phyloP scores from a whole-genome alignment of 2,797 vertebrate species.

The Sebastes diaconus region DNA sequence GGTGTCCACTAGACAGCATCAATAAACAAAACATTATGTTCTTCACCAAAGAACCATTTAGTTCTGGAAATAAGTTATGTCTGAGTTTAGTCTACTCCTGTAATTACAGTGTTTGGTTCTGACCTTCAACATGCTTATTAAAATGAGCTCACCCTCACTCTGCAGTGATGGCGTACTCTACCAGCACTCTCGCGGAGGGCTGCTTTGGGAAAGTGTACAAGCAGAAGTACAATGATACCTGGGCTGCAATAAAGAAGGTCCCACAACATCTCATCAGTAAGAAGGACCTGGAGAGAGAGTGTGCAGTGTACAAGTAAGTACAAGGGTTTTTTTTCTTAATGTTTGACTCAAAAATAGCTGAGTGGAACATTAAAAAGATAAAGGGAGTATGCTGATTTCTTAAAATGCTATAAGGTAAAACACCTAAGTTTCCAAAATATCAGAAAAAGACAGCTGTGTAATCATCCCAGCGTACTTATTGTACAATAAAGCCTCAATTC shows the following conservation, averaged over 20 bases:
- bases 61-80: background rate
- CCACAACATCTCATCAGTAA: constrained; percentile 58
- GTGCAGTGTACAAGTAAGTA: constrained; percentile 79
- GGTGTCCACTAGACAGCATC: background rate
- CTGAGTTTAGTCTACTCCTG: background rate
- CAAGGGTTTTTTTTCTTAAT: background rate
- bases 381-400: background rate
- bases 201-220: constrained; percentile 83
- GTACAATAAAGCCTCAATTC: background rate
- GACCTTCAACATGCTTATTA: background rate
- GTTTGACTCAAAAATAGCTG: background rate
- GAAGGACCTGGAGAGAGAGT: constrained; percentile 78
- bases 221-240: constrained; percentile 73
- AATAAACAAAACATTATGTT: background rate
- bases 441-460: background rate
- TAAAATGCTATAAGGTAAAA: background rate
- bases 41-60: background rate
- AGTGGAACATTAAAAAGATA: background rate
- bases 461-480: background rate
- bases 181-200: constrained; percentile 75
- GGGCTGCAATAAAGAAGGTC: constrained; percentile 82
- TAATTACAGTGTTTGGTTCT: background rate
- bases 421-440: background rate
- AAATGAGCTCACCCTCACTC: background rate
- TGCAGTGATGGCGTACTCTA: constrained; percentile 76